Evolutionary conservation across 2,888 invertebrate genomes (phyloP), one percentile per base, ranked within the genome.

Genomic region (Xylota sylvarum): DNA sequence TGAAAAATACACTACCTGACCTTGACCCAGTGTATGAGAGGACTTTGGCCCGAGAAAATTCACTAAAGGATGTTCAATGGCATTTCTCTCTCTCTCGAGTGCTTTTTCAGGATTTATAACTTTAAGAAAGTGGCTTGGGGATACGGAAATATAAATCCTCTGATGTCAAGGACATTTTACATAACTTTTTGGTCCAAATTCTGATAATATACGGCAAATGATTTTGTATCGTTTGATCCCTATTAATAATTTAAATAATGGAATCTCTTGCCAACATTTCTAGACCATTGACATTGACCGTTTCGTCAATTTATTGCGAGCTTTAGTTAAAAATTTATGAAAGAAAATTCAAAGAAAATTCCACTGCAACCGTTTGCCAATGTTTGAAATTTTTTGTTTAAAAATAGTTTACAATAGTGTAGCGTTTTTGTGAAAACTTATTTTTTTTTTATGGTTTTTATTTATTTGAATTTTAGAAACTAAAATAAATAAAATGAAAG

Each of bases 11-110:
- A 62, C 69, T 70, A 35, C 46, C 27, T 58, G 74, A 80, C 84
- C 84, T 85, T 85, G 69, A 85, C 84, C 84, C 48, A 80, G 64
- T 80, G 74, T 27, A 43, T 65, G 56, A 70, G 69, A 43, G 55
- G 40, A 43, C 84, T 74, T 65, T 82, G 62, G 69, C 62, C 62
- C 27, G 35, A 76, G 43, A n/a, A 56, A 70, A 32, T 4, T 10
- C 14, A 5, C 35, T 27, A 67, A 60, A 32, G 37, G 43, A 55
- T 50, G 17, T 12, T n/a, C 1, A n/a, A 55, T 43, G 6, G 0
- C 35, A 14, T 69, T 23, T 35, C 14, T 17, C 19, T 67, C 76
- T 73, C 50, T 73, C 56, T 65, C 58, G 73, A 50, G 23, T 0
- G 43, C 14, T 17, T 32, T 17, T 48, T 19, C 12, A 37, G 9